These are phyloP conservation scores for Panopea generosa DNA, from an alignment of 2,888 invertebrate genomes.

Conservation along the genomic window DNA sequence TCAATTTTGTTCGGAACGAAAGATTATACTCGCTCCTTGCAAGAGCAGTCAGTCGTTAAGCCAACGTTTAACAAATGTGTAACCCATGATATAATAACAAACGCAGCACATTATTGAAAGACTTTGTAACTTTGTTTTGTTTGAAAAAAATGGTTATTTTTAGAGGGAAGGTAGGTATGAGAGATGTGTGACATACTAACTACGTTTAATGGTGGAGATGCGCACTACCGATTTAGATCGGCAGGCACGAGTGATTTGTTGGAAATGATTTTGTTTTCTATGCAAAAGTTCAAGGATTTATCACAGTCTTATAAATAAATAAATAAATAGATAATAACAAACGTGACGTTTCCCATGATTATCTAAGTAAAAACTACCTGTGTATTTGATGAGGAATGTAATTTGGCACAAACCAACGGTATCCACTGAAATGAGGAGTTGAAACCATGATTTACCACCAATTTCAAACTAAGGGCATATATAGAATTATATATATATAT, in stretches of 20 bases:
- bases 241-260: slow-evolving; percentile 40
- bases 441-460: slow-evolving; percentile 8
- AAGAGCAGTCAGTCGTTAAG: slow-evolving; percentile 31
- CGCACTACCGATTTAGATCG: slow-evolving; percentile 8
- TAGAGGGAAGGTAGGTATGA: slow-evolving; percentile 39
- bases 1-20: no score
- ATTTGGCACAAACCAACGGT: slow-evolving; percentile 66
- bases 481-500: no score
- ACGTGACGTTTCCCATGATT: slow-evolving; percentile 63
- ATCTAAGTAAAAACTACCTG: slow-evolving; percentile 63
- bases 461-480: background rate
- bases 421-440: slow-evolving; percentile 17
- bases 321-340: slow-evolving; percentile 69
- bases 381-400: slow-evolving; percentile 65
- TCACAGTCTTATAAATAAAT: slow-evolving; percentile 69
- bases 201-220: slow-evolving; percentile 46
- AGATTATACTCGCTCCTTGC: background rate
- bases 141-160: slow-evolving; percentile 57
- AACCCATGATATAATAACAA: slow-evolving; percentile 48
- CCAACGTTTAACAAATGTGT: slow-evolving; percentile 57
- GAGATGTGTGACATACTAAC: slow-evolving; percentile 60
- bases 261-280: slow-evolving; percentile 60
- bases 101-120: slow-evolving; percentile 67
- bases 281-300: slow-evolving; percentile 62
- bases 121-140: slow-evolving; percentile 62